Evolutionary conservation across 2,888 invertebrate genomes (phyloP).

Genomic region (Dendrolimus houi): DNA sequence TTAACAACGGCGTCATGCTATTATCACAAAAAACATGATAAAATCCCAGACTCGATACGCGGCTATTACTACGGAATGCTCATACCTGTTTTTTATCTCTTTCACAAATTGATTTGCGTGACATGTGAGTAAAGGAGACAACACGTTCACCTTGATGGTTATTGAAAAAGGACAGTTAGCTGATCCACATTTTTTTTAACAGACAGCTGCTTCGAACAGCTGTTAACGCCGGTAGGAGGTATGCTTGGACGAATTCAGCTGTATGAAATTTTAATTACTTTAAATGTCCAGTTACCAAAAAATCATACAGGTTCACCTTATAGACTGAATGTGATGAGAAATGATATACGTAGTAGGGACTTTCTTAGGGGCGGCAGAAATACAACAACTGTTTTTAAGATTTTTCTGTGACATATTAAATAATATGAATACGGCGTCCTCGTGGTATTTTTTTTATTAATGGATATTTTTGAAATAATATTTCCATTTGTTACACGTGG

Average conservation of each 20-base stretch:
- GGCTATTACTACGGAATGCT: constrained; percentile 1
- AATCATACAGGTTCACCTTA: no score
- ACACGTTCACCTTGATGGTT: constrained; percentile 29
- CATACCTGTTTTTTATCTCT: constrained; percentile 23
- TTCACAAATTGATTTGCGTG: constrained; percentile 21
- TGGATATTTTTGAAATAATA: background rate
- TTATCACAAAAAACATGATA: constrained; percentile 2
- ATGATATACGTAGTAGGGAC: no score
- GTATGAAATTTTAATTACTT: no score
- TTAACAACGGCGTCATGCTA: background rate
- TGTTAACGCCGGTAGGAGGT: constrained; percentile 59
- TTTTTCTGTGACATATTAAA: no score
- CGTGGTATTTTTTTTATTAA: background rate
- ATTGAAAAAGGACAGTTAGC: constrained; percentile 56
- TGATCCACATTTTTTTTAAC: constrained; percentile 63
- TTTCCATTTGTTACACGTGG: constrained; percentile 21
- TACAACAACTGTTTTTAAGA: no score
- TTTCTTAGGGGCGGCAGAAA: no score
- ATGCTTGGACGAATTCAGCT: constrained; percentile 11
- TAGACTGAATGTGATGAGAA: no score
- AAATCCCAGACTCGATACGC: constrained; percentile 9
- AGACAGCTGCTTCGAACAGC: constrained; percentile 72
- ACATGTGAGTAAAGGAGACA: constrained; percentile 45
- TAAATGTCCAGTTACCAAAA: no score
- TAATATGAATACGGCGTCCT: no score